Conservation (phyloP, 2,888 invertebrate genomes). For the Aleiodes alternator region DNA sequence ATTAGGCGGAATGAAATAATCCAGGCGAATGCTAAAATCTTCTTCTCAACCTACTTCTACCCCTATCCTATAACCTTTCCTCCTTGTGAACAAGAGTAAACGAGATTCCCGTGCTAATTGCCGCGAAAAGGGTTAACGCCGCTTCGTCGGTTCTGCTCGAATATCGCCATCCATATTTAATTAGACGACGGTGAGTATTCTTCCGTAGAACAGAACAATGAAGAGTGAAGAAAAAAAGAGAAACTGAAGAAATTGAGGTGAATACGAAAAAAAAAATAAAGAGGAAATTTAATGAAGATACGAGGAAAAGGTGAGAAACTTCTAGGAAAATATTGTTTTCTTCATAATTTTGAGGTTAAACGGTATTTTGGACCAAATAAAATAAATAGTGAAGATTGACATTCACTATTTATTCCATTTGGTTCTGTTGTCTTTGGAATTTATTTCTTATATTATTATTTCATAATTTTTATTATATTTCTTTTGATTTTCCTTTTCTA, state of each 20-base stretch:
- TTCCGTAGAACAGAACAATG: conserved; percentile 43
- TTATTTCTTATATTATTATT: too few relatives aligned
- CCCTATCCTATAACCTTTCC: conserved; percentile 24
- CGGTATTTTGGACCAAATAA: too few relatives aligned
- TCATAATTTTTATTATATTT: too few relatives aligned
- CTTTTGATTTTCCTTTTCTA: too few relatives aligned
- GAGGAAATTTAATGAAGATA: conserved; percentile 4
- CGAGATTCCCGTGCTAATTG: conserved; percentile 71
- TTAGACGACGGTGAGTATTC: conserved; percentile 63
- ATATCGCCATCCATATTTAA: conserved; percentile 72
- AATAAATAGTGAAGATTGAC: too few relatives aligned
- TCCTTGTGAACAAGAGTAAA: conserved; percentile 69
- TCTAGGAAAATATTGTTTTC: conserved; percentile 3
- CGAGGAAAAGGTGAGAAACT: not conserved
- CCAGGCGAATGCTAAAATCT: conserved; percentile 56
- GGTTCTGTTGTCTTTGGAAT: too few relatives aligned
- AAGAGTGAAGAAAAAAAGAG: conserved; percentile 14
- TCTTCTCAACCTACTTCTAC: conserved; percentile 26
- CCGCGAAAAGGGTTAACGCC: conserved; percentile 72
- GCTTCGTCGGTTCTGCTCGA: conserved; percentile 56
- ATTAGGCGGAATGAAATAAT: conserved; percentile 73
- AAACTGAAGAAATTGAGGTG: conserved; percentile 23
- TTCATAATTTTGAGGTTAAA: too few relatives aligned
- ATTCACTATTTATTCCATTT: too few relatives aligned
- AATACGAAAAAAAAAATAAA: conserved; percentile 1